phyloP scores from a whole-genome alignment of 2,113 vertebrate species.

The Dascyllus trimaculatus region DNA sequence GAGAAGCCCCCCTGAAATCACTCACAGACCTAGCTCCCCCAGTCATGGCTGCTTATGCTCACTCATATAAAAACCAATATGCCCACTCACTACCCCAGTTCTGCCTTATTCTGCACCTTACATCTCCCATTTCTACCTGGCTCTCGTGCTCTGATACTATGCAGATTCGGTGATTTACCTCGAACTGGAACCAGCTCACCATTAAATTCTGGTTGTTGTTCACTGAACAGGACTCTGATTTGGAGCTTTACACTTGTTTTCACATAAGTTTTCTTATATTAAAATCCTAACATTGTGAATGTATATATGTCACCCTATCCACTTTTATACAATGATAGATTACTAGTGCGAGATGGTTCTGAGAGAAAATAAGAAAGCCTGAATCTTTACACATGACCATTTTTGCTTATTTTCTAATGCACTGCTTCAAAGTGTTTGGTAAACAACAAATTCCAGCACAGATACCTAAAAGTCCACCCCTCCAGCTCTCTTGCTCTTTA shows the following conservation, averaged over 20 bases:
- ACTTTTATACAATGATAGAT: not conserved
- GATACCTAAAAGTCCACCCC: slow-evolving; percentile 13
- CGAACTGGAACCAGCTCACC: slow-evolving; percentile 27
- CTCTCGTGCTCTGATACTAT: slow-evolving; percentile 34
- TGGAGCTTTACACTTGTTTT: slow-evolving; percentile 31
- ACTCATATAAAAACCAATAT: slow-evolving; percentile 34
- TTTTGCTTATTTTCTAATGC: not conserved
- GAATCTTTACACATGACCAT: not conserved
- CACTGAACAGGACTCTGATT: slow-evolving; percentile 21
- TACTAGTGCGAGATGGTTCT: not conserved
- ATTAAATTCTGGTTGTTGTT: slow-evolving; percentile 30
- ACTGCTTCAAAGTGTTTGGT: not conserved
- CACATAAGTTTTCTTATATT: slow-evolving; percentile 13
- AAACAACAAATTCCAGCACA: slow-evolving; percentile 4
- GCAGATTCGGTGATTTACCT: slow-evolving; percentile 41
- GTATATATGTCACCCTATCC: slow-evolving; percentile 10
- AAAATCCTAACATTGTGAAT: slow-evolving; percentile 12
- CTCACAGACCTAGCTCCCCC: slow-evolving; percentile 60
- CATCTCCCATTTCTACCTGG: slow-evolving; percentile 28
- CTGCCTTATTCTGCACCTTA: slow-evolving; percentile 18
- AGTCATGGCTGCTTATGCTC: slow-evolving; percentile 36
- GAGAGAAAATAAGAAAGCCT: not conserved
- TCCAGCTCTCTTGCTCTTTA: slow-evolving; percentile 7
- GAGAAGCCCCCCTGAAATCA: slow-evolving; percentile 74
- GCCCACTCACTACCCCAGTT: not conserved